Conservation (phyloP, 2,113 vertebrate genomes). For the Myxocyprinus asiaticus region DNA sequence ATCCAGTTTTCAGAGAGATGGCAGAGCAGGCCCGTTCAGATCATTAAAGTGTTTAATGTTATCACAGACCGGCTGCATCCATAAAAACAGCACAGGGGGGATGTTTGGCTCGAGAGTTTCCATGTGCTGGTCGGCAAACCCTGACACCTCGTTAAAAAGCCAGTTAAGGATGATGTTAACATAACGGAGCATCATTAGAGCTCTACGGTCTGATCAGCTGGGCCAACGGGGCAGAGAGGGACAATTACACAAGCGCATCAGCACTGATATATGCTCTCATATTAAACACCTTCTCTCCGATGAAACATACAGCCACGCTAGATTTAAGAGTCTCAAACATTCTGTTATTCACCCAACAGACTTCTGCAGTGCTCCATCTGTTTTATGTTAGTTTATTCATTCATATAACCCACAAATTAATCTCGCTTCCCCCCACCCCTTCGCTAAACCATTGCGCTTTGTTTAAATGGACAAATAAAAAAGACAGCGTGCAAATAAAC, state of each 20-base stretch:
- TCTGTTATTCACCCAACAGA: constrained; percentile 15
- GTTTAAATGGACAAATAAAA: constrained; percentile 74
- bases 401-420: constrained; percentile 67
- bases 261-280: constrained; percentile 46
- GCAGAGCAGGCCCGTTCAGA: background rate
- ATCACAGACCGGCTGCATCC: constrained; percentile 25
- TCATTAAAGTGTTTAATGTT: constrained; percentile 42
- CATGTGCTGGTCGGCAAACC: constrained; percentile 69
- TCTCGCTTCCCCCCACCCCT: constrained; percentile 45
- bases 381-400: constrained; percentile 54
- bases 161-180: constrained; percentile 83
- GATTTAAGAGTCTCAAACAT: background rate
- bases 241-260: constrained; percentile 51
- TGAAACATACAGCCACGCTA: too few relatives aligned
- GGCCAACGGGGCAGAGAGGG: constrained; percentile 70
- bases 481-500: constrained; percentile 77
- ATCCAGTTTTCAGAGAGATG: background rate
- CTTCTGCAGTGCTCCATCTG: constrained; percentile 42
- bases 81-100: constrained; percentile 17
- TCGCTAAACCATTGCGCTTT: constrained; percentile 51
- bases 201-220: constrained; percentile 79
- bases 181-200: constrained; percentile 84
- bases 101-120: constrained; percentile 51
- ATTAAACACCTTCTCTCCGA: constrained; percentile 23
- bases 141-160: constrained; percentile 79